Base-by-base conservation (phyloP, 2,113 vertebrate genomes). In the Tonatia bakeri region DNA sequence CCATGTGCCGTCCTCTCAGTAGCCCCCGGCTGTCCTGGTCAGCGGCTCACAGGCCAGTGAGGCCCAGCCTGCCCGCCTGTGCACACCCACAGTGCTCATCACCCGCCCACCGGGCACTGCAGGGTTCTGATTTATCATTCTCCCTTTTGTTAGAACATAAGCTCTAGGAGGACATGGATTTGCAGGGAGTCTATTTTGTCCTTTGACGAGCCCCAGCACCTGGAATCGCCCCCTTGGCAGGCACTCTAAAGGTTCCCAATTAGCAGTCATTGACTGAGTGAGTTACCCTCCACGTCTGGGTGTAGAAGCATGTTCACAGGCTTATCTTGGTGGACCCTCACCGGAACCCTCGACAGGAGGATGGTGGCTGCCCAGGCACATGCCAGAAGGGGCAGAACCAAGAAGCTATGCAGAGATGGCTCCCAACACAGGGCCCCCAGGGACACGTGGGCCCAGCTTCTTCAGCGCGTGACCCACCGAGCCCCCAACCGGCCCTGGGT, bases 301-400 rank as follows among this genome's bases (percentile, higher is more conserved):
- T 1, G 28, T 3, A 9, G 13, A 67, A 17, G 14, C 33, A 17
- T 1, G 0, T 9, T 28, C 70, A 38, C 5, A 5, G 10, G 6
- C 3, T 28, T 1, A 10, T 4, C 16, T 11, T 2, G 9, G 26
- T n/a, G 3, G 0, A 2, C 2, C 20, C 54, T 36, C 3, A 0
- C 54, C 26, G 17, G 69, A 24, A 45, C 4, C 1, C 61, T 47
- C 36, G 5, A 10, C 12, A 11, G 40, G 38, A 13, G 13, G 38
- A n/a, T 2, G 20, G 59, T 10, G n/a, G 65, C 65, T 19, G 50
- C 38, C 36, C 9, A 16, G 91, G 59, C 50, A 33, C 33, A 2
- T 0, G 33, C n/a, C 4, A 1, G 45, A 2, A 6, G 38, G n/a
- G 50, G 15, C 59, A 56, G 73, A 31, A 45, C 40, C 13, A 5